phyloP scores from a whole-genome alignment of 2,888 invertebrate genomes.

The Volucella zonaria region DNA sequence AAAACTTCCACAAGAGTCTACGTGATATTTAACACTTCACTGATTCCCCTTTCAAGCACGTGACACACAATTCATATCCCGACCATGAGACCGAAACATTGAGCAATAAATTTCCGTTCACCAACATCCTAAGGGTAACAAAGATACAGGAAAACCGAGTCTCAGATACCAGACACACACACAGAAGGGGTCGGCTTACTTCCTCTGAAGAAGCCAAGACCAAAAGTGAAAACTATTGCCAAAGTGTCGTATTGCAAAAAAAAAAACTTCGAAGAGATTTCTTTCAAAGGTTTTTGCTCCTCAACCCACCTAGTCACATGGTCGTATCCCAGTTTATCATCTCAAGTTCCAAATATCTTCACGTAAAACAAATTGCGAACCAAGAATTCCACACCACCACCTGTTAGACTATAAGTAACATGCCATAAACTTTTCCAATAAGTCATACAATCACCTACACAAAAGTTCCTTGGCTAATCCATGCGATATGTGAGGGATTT shows the following conservation, averaged over 20 bases:
- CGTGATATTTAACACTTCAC: too few species aligned
- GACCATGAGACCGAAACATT: too few species aligned
- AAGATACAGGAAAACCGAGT: too few species aligned
- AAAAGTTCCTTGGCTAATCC: constrained; percentile 43
- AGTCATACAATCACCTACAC: constrained; percentile 58
- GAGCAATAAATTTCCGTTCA: too few species aligned
- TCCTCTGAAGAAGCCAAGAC: too few species aligned
- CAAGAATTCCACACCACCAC: constrained; percentile 42
- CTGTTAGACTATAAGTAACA: constrained; percentile 59
- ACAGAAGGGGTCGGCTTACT: background rate
- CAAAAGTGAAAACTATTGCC: too few species aligned
- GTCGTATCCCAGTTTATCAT: constrained; percentile 33
- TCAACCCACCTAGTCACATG: background rate
- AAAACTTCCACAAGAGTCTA: too few species aligned
- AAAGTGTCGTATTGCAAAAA: background rate
- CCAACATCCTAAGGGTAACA: too few species aligned
- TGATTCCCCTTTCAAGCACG: too few species aligned
- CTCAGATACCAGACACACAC: too few species aligned
- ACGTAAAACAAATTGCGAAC: constrained; percentile 39
- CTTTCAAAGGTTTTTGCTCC: background rate
- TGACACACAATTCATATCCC: too few species aligned
- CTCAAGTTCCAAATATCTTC: constrained; percentile 10
- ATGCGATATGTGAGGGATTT: constrained; percentile 21
- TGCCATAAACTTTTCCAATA: constrained; percentile 68
- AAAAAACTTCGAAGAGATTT: constrained; percentile 10